Evolutionary conservation across 2,113 vertebrate species (phyloP).

Genomic region (Atrichornis clamosus): DNA sequence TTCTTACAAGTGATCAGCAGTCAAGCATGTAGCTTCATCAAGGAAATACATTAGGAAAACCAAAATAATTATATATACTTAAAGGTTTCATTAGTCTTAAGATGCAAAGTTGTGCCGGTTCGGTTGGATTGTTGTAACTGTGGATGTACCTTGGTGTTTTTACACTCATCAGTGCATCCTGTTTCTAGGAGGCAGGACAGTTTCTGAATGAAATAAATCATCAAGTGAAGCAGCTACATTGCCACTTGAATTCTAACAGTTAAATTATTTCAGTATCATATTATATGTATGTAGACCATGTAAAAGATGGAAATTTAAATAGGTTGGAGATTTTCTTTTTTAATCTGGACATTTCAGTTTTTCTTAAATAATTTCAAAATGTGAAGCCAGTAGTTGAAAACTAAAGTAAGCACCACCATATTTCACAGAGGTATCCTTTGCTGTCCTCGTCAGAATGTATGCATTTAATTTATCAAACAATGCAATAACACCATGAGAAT

Average conservation of each 20-base stretch:
- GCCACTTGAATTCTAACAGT: not conserved
- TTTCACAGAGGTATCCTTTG: not conserved
- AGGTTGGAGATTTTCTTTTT: not conserved
- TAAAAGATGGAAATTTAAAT: not conserved
- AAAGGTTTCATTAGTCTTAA: not conserved
- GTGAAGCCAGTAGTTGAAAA: not conserved
- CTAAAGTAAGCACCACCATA: not conserved
- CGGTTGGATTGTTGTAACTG: not conserved
- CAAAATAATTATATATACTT: fast-evolving
- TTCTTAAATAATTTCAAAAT: not conserved
- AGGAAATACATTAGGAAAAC: not conserved
- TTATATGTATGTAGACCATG: not conserved
- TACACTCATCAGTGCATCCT: not conserved
- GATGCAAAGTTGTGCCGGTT: not conserved
- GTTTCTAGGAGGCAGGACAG: not conserved
- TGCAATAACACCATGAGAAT: not conserved
- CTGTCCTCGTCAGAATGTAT: not conserved
- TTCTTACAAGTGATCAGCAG: not conserved
- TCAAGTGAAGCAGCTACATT: not conserved
- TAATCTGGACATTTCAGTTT: not conserved
- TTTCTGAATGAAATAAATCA: not conserved
- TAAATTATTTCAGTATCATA: not conserved
- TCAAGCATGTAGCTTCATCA: not conserved
- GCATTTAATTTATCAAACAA: not conserved
- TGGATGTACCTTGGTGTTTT: not conserved